Conservation (phyloP, 2,888 invertebrate genomes). For the Eupithecia dodoneata region DNA sequence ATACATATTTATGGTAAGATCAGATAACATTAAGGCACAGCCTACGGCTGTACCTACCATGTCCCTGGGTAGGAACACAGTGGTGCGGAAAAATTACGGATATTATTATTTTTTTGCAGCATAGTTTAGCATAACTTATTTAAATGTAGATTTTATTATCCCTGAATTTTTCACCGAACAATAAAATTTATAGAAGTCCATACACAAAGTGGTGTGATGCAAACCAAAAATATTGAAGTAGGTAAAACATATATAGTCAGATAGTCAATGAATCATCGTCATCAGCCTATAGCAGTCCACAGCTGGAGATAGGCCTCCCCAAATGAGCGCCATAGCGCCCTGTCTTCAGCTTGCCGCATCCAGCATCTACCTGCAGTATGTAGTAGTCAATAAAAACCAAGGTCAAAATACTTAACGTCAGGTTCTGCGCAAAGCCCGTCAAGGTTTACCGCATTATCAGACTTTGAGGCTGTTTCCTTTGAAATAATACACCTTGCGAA, state of each 20-base stretch:
- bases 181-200: neutral
- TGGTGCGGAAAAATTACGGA: neutral
- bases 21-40: neutral
- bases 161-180: neutral
- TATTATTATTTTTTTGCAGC: too few relatives aligned
- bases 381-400: neutral
- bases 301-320: too few relatives aligned
- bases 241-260: too few relatives aligned
- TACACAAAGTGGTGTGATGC: neutral
- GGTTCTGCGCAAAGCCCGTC: neutral
- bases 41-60: neutral
- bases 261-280: too few relatives aligned
- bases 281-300: too few relatives aligned
- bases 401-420: neutral
- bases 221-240: too few relatives aligned
- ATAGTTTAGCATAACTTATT: too few relatives aligned
- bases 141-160: neutral
- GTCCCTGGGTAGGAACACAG: neutral
- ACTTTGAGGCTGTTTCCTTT: conserved; percentile 4
- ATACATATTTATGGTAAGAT: neutral
- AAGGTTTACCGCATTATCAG: conserved; percentile 13
- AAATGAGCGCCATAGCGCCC: too few relatives aligned
- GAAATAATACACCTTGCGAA: conserved; percentile 16
- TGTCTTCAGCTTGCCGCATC: too few relatives aligned
- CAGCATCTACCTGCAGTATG: too few relatives aligned